Percentiles rank a stretch among this genome's conserved stretches.
Evolutionary conservation across 2,888 invertebrate species (phyloP).

Genomic region (Diarsia rubi): DNA sequence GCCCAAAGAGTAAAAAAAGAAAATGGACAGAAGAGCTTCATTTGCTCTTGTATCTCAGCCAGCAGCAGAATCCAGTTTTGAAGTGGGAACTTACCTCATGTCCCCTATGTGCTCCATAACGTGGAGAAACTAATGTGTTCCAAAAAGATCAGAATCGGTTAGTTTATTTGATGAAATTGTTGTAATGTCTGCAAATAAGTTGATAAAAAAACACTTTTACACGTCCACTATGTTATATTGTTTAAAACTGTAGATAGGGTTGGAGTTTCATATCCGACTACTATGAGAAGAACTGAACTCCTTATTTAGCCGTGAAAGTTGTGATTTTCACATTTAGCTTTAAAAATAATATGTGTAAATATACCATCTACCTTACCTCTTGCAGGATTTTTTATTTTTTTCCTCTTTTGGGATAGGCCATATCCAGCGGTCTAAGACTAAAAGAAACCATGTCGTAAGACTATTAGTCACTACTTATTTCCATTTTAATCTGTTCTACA

Average conservation of each 20-base stretch:
- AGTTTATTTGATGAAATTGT: not conserved
- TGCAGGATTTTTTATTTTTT: too few species aligned
- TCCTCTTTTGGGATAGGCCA: slow-evolving; percentile 14
- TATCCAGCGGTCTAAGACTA: slow-evolving; percentile 4
- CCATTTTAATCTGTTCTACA: slow-evolving; percentile 41
- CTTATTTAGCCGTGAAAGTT: slow-evolving; percentile 22
- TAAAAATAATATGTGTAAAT: not conserved
- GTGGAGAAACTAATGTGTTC: not conserved
- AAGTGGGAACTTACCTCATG: not conserved
- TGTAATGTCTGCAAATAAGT: not conserved
- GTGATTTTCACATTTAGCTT: slow-evolving; percentile 32
- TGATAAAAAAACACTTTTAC: not conserved
- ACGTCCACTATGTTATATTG: not conserved
- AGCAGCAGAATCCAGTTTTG: not conserved
- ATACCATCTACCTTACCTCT: not conserved
- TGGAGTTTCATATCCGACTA: not conserved
- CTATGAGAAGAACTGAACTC: not conserved
- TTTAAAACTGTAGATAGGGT: not conserved
- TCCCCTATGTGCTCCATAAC: not conserved
- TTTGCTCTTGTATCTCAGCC: not conserved
- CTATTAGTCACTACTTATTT: slow-evolving; percentile 27
- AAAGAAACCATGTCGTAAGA: slow-evolving; percentile 27
- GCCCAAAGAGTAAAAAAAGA: not conserved
- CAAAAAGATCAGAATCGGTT: slow-evolving; percentile 21
- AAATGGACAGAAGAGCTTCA: not conserved